Percentiles rank a stretch among this genome's conserved stretches.
Evolutionary conservation across 1,140 invertebrate genomes (phyloP).

Genomic region (Hylaeus anthracinus): DNA sequence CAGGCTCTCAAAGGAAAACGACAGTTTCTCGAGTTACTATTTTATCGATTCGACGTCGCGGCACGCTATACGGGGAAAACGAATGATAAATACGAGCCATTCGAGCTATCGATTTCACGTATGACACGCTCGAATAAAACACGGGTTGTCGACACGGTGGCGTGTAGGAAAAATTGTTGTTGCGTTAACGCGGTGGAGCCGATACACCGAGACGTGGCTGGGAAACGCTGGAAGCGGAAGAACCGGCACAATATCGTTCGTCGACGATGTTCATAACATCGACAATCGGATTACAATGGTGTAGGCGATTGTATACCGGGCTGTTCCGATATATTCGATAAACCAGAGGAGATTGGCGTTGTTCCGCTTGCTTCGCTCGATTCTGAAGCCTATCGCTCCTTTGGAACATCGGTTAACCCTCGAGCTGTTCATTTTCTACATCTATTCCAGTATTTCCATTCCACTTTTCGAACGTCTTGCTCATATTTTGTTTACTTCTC

Average conservation of each 20-base stretch:
- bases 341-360: background rate
- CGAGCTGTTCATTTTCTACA: no score
- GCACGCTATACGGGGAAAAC: background rate
- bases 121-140: conserved; percentile 2
- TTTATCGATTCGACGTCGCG: background rate
- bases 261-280: conserved; percentile 4
- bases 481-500: no score
- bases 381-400: no score
- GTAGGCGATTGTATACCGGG: background rate
- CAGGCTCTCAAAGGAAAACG: background rate
- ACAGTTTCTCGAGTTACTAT: background rate
- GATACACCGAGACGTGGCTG: background rate
- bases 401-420: background rate
- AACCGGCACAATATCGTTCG: conserved; percentile 13
- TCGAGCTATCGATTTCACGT: conserved; percentile 26
- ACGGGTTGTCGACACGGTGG: background rate
- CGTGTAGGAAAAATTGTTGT: conserved; percentile 14
- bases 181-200: conserved; percentile 3
- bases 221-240: no score
- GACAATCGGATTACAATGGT: conserved; percentile 51
- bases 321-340: background rate
- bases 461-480: no score
- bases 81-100: conserved; percentile 19
- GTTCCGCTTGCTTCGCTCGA: background rate
- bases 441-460: no score